Evolutionary conservation across 2,888 invertebrate genomes (phyloP), one percentile per base, ranked within the genome.

Genomic region (Chromoteleia sp.): DNA sequence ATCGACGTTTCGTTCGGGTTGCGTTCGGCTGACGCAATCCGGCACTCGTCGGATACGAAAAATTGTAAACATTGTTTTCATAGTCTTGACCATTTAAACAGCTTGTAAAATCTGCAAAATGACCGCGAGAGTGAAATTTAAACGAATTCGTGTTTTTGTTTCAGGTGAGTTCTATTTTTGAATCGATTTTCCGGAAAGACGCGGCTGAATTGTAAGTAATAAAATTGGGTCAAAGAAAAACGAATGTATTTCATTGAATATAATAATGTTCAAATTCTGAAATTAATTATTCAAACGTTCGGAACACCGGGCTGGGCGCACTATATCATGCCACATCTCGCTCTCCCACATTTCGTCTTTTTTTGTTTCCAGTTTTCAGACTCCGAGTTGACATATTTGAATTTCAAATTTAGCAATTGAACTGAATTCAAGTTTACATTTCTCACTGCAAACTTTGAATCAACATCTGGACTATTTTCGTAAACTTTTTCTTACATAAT

Each of bases 361-460:
- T 65, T 65, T 65, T 48, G 45, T 61, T 52, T 74, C 48, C 14
- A 36, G 45, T 48, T 56, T 48, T 29, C 33, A 45, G 48, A 65
- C 56, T 74, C 17, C 12, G 19, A 43, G 54, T 63, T 65, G 56
- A 74, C 65, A 58, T 48, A 74, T 74, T 59, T 65, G 74, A 74
- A 74, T 48, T 74, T 74, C 65, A 65, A 48, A 74, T 74, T 54
- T 15, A 41, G 56, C 74, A 63, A 63, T 74, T 74, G 63, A 74
- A 74, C 73, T 54, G 61, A 73, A 73, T 63, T 73, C 73, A 73
- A 73, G 73, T 73, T 73, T 63, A 63, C 73, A 63, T 63, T 63
- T 63, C 73, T 54, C 73, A 17, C 15, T 8, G 52, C 43, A 63
- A 73, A 63, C 63, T 61, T 52, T 29, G 54, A 43, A 73, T 73